A percentile compares a stretch with the other conserved stretches of the same genome.
These are phyloP conservation scores for Rhyzopertha dominica DNA, from an alignment of 1,140 invertebrate species.

Conservation along the genomic window DNA sequence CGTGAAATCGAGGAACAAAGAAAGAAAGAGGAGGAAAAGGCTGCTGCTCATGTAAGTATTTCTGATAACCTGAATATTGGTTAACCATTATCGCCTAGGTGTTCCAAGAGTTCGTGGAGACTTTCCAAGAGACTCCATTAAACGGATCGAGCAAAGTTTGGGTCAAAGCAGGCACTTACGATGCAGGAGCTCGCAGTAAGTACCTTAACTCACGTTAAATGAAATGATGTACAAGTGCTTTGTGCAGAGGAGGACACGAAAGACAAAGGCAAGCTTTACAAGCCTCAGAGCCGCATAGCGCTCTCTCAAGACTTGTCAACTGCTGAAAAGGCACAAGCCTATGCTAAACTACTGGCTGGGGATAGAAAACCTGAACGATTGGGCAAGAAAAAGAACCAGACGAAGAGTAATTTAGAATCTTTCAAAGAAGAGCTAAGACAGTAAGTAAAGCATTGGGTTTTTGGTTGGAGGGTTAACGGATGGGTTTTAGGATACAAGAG, in stretches of 20 bases:
- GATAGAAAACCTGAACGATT: constrained; percentile 60
- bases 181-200: constrained; percentile 87
- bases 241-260: constrained; percentile 75
- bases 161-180: constrained; percentile 95
- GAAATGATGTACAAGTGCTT: too few relatives aligned
- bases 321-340: constrained; percentile 60
- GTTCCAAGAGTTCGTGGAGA: constrained; percentile 95
- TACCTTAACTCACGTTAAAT: constrained; percentile 5
- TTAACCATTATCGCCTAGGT: constrained; percentile 56
- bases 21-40: constrained; percentile 86
- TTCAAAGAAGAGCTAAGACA: constrained; percentile 42
- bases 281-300: constrained; percentile 77
- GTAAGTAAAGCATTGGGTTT: constrained; percentile 23
- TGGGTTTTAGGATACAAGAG: constrained; percentile 69
- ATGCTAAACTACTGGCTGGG: constrained; percentile 62
- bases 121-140: constrained; percentile 84
- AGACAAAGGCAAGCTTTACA: constrained; percentile 89
- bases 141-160: constrained; percentile 83
- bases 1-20: constrained; percentile 82
- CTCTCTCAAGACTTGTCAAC: constrained; percentile 49
- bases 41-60: constrained; percentile 65
- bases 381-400: constrained; percentile 73
- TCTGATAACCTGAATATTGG: constrained; percentile 14
- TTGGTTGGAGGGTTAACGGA: too few relatives aligned
- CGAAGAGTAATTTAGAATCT: constrained; percentile 91